A percentile compares a stretch with the other conserved stretches of the same genome.
Conservation (phyloP, 2,113 vertebrate species). For the Chloebia gouldiae region DNA sequence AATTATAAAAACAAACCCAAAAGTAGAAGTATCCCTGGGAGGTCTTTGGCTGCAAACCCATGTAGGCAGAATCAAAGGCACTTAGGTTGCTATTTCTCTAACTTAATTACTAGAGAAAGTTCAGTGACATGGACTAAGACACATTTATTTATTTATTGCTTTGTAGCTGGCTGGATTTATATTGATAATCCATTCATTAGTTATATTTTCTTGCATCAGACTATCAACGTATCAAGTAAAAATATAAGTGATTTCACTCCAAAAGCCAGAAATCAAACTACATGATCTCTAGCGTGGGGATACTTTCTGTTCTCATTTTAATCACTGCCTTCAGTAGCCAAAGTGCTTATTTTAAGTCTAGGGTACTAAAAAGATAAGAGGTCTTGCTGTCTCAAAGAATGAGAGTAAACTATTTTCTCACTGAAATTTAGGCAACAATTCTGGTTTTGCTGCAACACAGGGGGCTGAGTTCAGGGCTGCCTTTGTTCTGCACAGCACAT, state of each 20-base stretch:
- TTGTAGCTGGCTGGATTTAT: background rate
- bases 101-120: background rate
- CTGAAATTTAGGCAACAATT: background rate
- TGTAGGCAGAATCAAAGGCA: background rate
- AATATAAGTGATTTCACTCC: background rate
- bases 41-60: background rate
- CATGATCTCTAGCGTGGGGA: background rate
- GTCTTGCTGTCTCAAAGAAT: background rate
- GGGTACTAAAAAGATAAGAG: background rate
- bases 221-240: background rate
- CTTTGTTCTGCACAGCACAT: background rate
- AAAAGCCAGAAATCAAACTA: background rate
- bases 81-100: background rate
- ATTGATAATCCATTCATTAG: background rate
- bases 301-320: background rate
- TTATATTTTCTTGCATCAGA: background rate
- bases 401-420: background rate
- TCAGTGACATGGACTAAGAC: background rate
- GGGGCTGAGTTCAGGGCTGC: background rate
- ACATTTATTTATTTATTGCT: background rate
- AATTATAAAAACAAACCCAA: background rate
- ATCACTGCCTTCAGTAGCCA: background rate
- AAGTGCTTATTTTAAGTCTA: background rate
- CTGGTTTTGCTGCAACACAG: background rate
- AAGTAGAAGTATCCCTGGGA: background rate